Evolutionary conservation across 2,797 vertebrate genomes (phyloP), one percentile per base, ranked within the genome.

Genomic region (Remorina albescens): DNA sequence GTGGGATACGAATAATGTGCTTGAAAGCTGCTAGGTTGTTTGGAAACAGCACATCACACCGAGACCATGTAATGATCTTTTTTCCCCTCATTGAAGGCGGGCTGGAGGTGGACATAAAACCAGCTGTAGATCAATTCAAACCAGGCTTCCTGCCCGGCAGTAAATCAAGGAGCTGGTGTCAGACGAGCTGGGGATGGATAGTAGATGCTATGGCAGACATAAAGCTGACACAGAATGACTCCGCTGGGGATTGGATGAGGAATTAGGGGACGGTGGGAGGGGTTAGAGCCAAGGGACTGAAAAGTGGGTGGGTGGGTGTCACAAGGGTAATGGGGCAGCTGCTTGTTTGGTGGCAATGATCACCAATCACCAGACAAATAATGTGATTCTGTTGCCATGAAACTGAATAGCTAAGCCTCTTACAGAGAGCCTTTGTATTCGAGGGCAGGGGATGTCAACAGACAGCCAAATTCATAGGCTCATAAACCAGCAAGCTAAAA

Each of bases 291-390:
- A 63, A 57, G 54, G 0, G 15, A 66, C 19, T 50, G 73, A 32
- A 74, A 26, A 25, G 63, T 42, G 28, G 59, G 56, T n/a, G 72
- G 74, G 74, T 55, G 81, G 71, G 66, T 79, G 81, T 86, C 76
- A 85, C 59, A 51, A 47, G 80, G 78, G 69, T 68, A 81, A 85
- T 73, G 78, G 87, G 84, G 71, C 86, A 89, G 86, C 80, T 89
- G 91, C 86, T 85, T 88, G 86, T 89, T 88, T 87, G 80, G 86
- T 59, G 68, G 86, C 73, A 79, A 85, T 89, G 79, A 89, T 88
- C 82, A 86, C 55, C 72, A 80, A 88, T 91, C 67, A 81, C 82
- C 74, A 25, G 72, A 74, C 28, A 37, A 78, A 85, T 82, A 78
- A 91, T 89, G 78, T 76, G 61, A 90, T 89, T 90, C 71, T 71